Evolutionary conservation across 2,797 vertebrate species (phyloP), one percentile per base, ranked within the genome.

Genomic region (Alca torda): DNA sequence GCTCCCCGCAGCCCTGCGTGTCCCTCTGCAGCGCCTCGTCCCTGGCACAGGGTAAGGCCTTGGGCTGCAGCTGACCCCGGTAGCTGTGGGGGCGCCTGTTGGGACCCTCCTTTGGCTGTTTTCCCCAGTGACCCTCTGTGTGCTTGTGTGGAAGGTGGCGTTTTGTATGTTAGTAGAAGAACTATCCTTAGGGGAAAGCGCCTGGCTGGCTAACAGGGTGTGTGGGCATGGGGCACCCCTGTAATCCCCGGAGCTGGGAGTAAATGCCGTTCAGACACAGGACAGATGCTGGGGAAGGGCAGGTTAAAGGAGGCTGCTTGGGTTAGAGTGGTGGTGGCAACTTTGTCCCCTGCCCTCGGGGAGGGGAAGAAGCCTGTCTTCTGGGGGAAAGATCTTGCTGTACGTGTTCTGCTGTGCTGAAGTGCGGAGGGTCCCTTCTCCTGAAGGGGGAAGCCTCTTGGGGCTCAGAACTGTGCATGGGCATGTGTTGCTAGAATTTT

Each of bases 81-180:
- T 0, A 2, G 15, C 18, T 8, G 1, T 3, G 24, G 18, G n/a
- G 25, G 2, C 16, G 23, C n/a, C 11, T 19, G 4, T 18, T 1
- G 3, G 30, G 16, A 6, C 46, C 16, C 18, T 48, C 8, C 6
- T 31, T 4, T 0, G 57, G n/a, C 35, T 30, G 7, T 4, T 81
- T 14, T 23, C 4, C 50, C 11, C 11, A 1, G 30, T 3, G 16
- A 18, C 37, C 50, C 16, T 5, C 73, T 10, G 35, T 0, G 3
- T 9, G 37, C 4, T 18, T 45, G 4, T 4, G 0, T 0, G 11
- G 28, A 24, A 7, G 9, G 18, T 0, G 37, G 0, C 0, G 12
- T 67, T 60, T 8, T 3, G 13, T 1, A 0, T 7, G 0, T 21
- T 3, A 1, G 26, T 6, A 50, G 23, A 8, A 50, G 19, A n/a